Evolutionary conservation across 2,113 vertebrate genomes (phyloP).

Genomic region (Grammomys surdaster): DNA sequence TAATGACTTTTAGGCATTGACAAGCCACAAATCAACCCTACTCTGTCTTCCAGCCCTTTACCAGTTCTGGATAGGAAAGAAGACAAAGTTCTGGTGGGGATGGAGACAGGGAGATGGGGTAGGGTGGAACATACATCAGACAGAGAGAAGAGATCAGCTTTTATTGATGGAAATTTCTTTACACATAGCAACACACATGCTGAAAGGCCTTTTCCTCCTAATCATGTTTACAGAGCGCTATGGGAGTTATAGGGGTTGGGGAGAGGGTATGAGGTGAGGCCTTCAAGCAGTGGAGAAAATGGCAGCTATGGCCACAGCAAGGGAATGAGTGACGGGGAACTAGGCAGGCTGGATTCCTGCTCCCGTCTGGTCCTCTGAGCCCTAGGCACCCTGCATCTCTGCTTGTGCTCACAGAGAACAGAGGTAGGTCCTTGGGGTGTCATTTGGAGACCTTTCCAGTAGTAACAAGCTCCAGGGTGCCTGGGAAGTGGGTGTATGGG

Average conservation of each 20-base stretch:
- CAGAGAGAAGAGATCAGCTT: conserved; percentile 81
- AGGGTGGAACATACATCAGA: conserved; percentile 80
- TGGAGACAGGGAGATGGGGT: conserved; percentile 46
- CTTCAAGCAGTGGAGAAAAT: conserved; percentile 74
- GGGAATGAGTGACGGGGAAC: conserved; percentile 48
- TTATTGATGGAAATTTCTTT: conserved; percentile 84
- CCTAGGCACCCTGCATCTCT: conserved; percentile 81
- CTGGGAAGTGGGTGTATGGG: conserved; percentile 62
- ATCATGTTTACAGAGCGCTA: conserved; percentile 79
- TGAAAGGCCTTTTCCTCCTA: conserved; percentile 79
- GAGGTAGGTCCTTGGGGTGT: conserved; percentile 81
- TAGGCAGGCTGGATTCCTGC: conserved; percentile 62
- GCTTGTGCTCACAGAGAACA: conserved; percentile 82
- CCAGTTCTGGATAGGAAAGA: conserved; percentile 62
- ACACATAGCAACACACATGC: conserved; percentile 78
- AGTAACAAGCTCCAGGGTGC: conserved; percentile 79
- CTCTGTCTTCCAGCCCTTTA: conserved; percentile 61
- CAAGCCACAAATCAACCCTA: conserved; percentile 48
- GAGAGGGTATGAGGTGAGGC: conserved; percentile 32
- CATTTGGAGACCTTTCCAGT: conserved; percentile 79
- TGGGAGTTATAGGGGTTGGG: conserved; percentile 50
- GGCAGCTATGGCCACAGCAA: conserved; percentile 72
- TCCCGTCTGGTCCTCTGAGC: conserved; percentile 76
- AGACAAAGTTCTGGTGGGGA: conserved; percentile 55
- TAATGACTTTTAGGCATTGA: conserved; percentile 50